A percentile compares a stretch with the other conserved stretches of the same genome.
phyloP scores from a whole-genome alignment of 2,888 invertebrate genomes.

The Eristalinus sepulchralis region DNA sequence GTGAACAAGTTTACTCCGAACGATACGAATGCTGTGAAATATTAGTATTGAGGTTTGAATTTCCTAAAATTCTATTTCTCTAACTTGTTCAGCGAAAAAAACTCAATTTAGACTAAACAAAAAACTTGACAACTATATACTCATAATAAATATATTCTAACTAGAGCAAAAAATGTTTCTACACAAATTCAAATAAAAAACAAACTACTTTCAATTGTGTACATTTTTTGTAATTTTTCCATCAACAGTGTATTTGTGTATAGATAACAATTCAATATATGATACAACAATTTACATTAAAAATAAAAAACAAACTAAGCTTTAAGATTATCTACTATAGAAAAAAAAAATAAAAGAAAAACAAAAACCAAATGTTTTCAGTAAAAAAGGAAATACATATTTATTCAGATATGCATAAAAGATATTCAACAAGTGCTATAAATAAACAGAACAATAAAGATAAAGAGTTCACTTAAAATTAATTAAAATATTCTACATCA shows the following conservation, averaged over 20 bases:
- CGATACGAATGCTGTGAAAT: no score
- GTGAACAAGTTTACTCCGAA: no score
- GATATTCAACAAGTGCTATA: conserved; percentile 66
- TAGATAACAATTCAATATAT: conserved; percentile 29
- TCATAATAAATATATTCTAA: background rate
- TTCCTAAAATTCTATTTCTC: no score
- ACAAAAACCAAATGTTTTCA: conserved; percentile 7
- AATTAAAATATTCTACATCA: conserved; percentile 43
- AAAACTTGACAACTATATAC: no score
- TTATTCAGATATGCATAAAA: conserved; percentile 67
- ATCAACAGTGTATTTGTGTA: conserved; percentile 38
- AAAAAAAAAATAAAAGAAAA: background rate
- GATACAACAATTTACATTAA: conserved; percentile 30
- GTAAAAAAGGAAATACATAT: conserved; percentile 42
- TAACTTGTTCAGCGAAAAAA: no score
- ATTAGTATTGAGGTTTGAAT: no score
- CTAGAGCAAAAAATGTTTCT: background rate
- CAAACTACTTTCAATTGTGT: conserved; percentile 23
- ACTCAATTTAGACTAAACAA: no score
- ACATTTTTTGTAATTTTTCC: conserved; percentile 26
- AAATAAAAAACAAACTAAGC: background rate
- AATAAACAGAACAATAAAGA: conserved; percentile 45
- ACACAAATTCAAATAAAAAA: background rate
- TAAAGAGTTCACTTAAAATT: conserved; percentile 41
- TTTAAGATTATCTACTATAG: background rate